A percentile compares a stretch with the other conserved stretches of the same genome.
These are phyloP conservation scores for Drosophila murphyi DNA, from an alignment of 1,140 invertebrate species.

Conservation along the genomic window DNA sequence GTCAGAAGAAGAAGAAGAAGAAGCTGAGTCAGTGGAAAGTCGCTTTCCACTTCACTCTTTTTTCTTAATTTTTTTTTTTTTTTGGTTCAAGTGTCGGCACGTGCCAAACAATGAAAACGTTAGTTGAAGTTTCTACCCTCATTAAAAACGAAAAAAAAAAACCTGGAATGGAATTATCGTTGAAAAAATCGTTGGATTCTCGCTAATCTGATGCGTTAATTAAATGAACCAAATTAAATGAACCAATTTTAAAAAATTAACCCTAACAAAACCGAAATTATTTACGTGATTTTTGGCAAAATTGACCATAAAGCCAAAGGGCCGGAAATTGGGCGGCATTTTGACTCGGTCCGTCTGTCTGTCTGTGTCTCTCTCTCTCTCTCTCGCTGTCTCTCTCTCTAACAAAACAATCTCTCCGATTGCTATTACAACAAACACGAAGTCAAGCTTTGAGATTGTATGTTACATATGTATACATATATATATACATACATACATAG, in stretches of 20 bases:
- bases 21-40: not conserved
- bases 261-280: too few species aligned
- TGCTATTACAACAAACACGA: conserved; percentile 6
- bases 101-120: conserved; percentile 69
- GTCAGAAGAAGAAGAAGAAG: conserved; percentile 10
- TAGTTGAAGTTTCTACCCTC: conserved; percentile 11
- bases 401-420: not conserved
- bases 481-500: conserved; percentile 7
- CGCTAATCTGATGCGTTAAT: too few species aligned
- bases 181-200: not conserved
- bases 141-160: not conserved
- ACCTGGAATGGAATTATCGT: not conserved
- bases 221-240: too few species aligned
- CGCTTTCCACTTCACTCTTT: conserved; percentile 10
- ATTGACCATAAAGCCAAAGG: too few species aligned
- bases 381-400: too few species aligned
- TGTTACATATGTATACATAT: not conserved
- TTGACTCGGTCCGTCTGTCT: too few species aligned
- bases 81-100: conserved; percentile 67
- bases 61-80: conserved; percentile 18
- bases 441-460: too few species aligned
- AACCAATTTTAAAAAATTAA: too few species aligned
- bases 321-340: too few species aligned
- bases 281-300: too few species aligned
- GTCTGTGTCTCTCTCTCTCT: too few species aligned